Conservation (phyloP, 2,797 vertebrate genomes). For the Nothura maculosa region DNA sequence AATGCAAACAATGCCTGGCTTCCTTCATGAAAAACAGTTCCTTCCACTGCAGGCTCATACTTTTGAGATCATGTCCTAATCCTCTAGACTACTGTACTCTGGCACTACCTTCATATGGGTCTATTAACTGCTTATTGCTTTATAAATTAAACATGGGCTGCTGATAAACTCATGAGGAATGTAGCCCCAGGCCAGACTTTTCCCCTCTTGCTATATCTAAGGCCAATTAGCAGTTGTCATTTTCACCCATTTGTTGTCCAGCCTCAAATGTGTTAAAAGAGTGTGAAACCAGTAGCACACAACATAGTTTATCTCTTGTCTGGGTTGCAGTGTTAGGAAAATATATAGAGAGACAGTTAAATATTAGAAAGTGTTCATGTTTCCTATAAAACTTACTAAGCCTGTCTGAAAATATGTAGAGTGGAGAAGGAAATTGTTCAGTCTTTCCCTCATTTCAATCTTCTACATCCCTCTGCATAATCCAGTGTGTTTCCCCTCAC, state of each 20-base stretch:
- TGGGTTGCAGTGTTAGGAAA: not conserved
- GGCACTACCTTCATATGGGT: accelerated
- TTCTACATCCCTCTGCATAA: not conserved
- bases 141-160: not conserved
- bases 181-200: not conserved
- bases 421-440: not conserved
- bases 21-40: not conserved
- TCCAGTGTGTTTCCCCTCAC: not conserved
- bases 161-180: not conserved
- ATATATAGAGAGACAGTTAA: not conserved
- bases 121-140: not conserved
- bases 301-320: not conserved
- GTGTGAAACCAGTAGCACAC: not conserved
- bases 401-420: not conserved
- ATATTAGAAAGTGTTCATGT: not conserved
- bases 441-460: not conserved
- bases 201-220: not conserved
- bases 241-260: not conserved
- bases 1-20: not conserved
- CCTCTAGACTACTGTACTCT: accelerated
- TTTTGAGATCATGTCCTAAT: not conserved
- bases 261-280: not conserved
- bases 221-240: not conserved
- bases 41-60: not conserved
- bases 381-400: not conserved